A percentile compares a stretch with the other conserved stretches of the same genome.
phyloP scores from a whole-genome alignment of 2,888 invertebrate genomes.

The Protophormia terraenovae region DNA sequence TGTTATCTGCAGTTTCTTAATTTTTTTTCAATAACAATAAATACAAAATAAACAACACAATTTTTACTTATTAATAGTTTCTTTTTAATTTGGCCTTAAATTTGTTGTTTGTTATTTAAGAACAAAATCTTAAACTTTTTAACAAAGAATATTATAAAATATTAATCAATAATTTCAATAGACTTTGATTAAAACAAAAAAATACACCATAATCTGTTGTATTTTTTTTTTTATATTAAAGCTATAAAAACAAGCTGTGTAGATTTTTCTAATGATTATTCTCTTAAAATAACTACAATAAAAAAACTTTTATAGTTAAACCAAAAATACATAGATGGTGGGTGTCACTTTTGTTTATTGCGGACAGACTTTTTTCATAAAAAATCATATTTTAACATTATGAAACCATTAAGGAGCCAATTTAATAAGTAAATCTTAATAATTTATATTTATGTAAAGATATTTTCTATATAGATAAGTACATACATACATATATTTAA shows the following conservation, averaged over 20 bases:
- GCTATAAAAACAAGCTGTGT: constrained; percentile 6
- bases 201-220: background rate
- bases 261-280: background rate
- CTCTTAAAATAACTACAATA: background rate
- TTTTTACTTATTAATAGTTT: constrained; percentile 6
- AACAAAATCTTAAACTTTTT: background rate
- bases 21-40: background rate
- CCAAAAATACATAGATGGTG: background rate
- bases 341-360: no score
- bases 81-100: background rate
- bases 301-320: background rate
- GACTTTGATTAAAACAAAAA: background rate
- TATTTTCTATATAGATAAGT: no score
- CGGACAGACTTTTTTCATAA: no score
- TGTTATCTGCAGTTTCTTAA: constrained; percentile 43
- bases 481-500: no score
- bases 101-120: background rate
- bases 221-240: background rate
- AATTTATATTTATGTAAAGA: no score
- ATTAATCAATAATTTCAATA: constrained; percentile 29
- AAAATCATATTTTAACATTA: no score
- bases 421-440: no score
- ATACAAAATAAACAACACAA: background rate
- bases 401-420: no score
- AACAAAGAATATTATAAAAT: constrained; percentile 33